Base-by-base conservation (phyloP, 2,888 invertebrate species). In the Perizoma affinitatum region DNA sequence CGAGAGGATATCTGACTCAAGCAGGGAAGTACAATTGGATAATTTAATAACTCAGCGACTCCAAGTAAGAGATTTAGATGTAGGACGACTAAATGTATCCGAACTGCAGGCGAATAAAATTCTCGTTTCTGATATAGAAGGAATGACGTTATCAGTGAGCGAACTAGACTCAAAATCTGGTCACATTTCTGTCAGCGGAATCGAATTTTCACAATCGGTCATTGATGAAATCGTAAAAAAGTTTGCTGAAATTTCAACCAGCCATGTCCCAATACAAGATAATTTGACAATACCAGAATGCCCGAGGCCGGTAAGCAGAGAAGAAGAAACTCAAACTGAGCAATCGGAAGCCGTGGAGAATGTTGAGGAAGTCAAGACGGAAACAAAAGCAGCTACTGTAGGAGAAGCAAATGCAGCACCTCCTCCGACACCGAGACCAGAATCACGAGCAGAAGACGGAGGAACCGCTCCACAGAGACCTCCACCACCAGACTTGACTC, bases 21-120 rank as follows among this genome's bases (percentile, higher is more conserved):
- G 72, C 64, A 83, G 86, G 80, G 89, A 91, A 50, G 74, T 88
- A 46, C 88, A 88, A 53, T 72, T 92, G 65, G 92, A 92, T 72
- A 92, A 87, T 74, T 80, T 92, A 65, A 73, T 91, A 78, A 94
- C 96, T 50, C 93, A 94, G 71, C 93, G 94, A 69, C 87, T 96
- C 42, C 95, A 96, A 78, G 94, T 97, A 0, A 90, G 92, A 35
- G 96, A 97, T 78, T 91, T 97, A 63, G 96, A 96, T 76, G 97
- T 97, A 0, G 96, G 96, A 58, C 93, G 95, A 52, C 81, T 97
- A 22, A 96, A 95, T 66, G 97, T 97, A 0, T 95, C 95, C 59
- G 96, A 96, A 73, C 85, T 97, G 45, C 95, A 96, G 80, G 96
- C 97, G 0, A 95, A 95, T 57, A 96, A 96, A 80, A 96, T 97